phyloP scores from a whole-genome alignment of 1,140 invertebrate genomes.

The Drosophila sturtevanti region DNA sequence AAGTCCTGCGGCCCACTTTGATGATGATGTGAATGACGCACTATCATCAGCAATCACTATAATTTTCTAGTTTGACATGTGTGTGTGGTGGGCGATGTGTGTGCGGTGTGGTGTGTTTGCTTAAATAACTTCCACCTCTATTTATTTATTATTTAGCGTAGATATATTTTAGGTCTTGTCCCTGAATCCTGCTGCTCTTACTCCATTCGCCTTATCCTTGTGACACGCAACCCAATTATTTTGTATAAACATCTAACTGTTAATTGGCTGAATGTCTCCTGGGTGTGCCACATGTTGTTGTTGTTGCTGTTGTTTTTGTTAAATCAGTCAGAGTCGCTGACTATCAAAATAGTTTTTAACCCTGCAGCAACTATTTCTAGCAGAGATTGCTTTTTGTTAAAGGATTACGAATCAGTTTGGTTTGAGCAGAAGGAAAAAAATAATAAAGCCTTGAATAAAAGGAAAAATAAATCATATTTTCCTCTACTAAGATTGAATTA shows the following conservation, averaged over 20 bases:
- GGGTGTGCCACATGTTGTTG: slow-evolving; percentile 54
- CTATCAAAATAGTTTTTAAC: slow-evolving; percentile 46
- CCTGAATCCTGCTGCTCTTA: background rate
- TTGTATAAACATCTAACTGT: slow-evolving; percentile 78
- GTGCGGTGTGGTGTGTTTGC: slow-evolving; percentile 48
- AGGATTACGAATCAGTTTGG: slow-evolving; percentile 33
- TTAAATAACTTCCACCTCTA: slow-evolving; percentile 59
- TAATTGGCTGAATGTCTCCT: slow-evolving; percentile 75
- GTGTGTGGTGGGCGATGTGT: slow-evolving; percentile 22
- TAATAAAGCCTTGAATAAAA: background rate
- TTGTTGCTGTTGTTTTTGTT: background rate
- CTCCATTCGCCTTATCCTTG: slow-evolving; percentile 22
- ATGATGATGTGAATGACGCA: slow-evolving; percentile 70
- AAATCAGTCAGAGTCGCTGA: background rate
- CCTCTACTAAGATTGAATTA: background rate
- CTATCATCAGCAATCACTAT: slow-evolving; percentile 60
- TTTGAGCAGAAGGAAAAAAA: background rate
- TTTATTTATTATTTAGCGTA: slow-evolving; percentile 69
- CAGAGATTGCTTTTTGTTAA: slow-evolving; percentile 67
- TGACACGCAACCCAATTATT: slow-evolving; percentile 79
- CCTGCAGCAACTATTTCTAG: slow-evolving; percentile 19
- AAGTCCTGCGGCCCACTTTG: slow-evolving; percentile 70
- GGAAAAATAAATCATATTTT: background rate
- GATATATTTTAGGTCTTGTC: background rate
- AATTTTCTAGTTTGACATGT: slow-evolving; percentile 54